Evolutionary conservation across 92 coral and sea anemone species (phyloP), one percentile per base, ranked within the genome.

Genomic region (Porites evermanni): DNA sequence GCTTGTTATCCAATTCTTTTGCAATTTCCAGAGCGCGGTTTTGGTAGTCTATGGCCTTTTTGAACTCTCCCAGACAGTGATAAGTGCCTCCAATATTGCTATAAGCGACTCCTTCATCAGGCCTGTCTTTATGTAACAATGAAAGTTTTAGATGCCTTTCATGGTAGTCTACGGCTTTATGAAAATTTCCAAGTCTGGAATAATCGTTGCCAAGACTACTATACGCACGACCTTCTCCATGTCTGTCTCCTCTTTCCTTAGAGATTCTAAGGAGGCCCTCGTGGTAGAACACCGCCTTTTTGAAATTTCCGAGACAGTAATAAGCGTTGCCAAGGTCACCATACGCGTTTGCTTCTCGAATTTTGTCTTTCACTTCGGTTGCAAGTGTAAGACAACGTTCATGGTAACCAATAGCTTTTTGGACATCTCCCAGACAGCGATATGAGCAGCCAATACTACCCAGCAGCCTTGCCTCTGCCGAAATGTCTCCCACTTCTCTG

Each of bases 401-500:
- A 23, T 23, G 68, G n/a, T 68, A 71, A 6, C 53, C 59, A 19
- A 68, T 81, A 16, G 85, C 85, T 8, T 44, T 38, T 54, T 53
- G 20, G 16, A 7, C 38, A 0, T 81, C 67, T 26, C 53, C 67
- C 0, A 81, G 66, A 24, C 56, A 2, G 8, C 14, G 8, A 38
- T 81, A 69, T 20, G 21, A 1, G 23, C 14, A 16, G 56, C 77
- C 66, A 51, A 81, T 67, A 63, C 70, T 56, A 5, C 47, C 66
- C 7, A 68, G 44, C 7, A 64, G 63, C 58, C 78, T 59, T 86
- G 20, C 86, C 90, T 81, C 87, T 79, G 72, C 72, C 11, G 18
- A 23, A 26, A 53, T 75, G 67, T 81, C 91, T 54, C 87, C 87
- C 7, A 75, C 20, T 18, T 72, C 18, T 26, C 67, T 79, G 64